phyloP scores from a whole-genome alignment of 92 coral and sea anemone genomes.

The Parazoanthus swiftii region DNA sequence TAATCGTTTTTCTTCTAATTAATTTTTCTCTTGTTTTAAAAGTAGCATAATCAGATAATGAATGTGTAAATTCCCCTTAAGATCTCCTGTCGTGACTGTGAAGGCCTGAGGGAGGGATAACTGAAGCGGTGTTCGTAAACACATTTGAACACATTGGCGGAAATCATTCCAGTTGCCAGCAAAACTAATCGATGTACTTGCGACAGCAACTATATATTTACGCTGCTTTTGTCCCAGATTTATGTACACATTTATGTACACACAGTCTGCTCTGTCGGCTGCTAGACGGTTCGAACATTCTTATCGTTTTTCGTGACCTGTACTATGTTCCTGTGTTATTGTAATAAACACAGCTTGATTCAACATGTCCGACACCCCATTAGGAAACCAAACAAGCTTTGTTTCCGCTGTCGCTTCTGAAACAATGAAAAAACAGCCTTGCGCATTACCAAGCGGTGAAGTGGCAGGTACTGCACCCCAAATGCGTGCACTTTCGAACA shows the following conservation, averaged over 20 bases:
- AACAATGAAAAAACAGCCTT: neutral
- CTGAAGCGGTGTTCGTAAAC: neutral
- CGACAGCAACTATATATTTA: neutral
- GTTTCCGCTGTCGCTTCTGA: constrained; percentile 28
- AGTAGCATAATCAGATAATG: neutral
- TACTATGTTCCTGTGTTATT: neutral
- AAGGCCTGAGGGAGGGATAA: neutral
- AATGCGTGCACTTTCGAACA: neutral
- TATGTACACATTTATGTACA: neutral
- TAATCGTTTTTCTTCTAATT: neutral
- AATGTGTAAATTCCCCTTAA: too few species aligned
- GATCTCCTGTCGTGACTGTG: neutral
- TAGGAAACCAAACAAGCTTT: constrained; percentile 28
- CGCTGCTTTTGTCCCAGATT: neutral
- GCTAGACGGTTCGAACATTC: neutral
- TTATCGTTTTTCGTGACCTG: neutral
- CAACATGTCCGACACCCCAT: neutral
- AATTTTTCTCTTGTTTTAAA: neutral
- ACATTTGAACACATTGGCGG: neutral
- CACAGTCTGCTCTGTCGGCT: neutral
- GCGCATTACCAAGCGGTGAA: neutral
- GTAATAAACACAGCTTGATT: neutral
- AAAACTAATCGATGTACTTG: neutral
- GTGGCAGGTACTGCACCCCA: constrained; percentile 14
- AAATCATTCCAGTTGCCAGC: neutral